Evolutionary conservation across 2,888 invertebrate genomes (phyloP).

Genomic region (Himalopsyche anomala): DNA sequence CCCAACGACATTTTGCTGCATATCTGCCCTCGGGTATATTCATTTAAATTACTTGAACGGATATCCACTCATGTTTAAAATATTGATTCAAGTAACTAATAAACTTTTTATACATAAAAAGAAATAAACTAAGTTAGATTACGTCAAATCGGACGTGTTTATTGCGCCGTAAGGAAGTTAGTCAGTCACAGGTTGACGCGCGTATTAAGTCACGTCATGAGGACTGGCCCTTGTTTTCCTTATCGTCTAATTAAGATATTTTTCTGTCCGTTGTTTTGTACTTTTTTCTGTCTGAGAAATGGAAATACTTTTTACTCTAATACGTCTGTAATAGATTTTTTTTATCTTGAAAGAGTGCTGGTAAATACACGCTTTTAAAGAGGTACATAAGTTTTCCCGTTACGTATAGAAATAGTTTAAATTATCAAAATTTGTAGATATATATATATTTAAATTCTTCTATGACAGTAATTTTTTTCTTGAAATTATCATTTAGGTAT

Average conservation of each 20-base stretch:
- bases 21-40: not conserved
- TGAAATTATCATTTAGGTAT: too few relatives aligned
- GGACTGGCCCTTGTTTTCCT: conserved; percentile 55
- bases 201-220: conserved; percentile 51
- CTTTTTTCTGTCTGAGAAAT: not conserved
- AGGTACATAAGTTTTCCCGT: not conserved
- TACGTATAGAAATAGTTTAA: not conserved
- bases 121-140: conserved; percentile 28
- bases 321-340: not conserved
- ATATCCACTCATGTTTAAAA: not conserved
- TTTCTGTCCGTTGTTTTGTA: conserved; percentile 54
- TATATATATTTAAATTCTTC: too few relatives aligned
- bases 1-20: too few relatives aligned
- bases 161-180: conserved; percentile 37
- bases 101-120: conserved; percentile 28
- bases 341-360: not conserved
- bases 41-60: not conserved
- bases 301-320: not conserved
- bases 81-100: not conserved
- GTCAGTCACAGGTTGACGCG: conserved; percentile 32
- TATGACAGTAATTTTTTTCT: too few relatives aligned
- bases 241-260: conserved; percentile 60
- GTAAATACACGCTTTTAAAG: not conserved
- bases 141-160: conserved; percentile 35
- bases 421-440: not conserved